phyloP scores from a whole-genome alignment of 2,888 invertebrate genomes.

The Drosophila longiperda region DNA sequence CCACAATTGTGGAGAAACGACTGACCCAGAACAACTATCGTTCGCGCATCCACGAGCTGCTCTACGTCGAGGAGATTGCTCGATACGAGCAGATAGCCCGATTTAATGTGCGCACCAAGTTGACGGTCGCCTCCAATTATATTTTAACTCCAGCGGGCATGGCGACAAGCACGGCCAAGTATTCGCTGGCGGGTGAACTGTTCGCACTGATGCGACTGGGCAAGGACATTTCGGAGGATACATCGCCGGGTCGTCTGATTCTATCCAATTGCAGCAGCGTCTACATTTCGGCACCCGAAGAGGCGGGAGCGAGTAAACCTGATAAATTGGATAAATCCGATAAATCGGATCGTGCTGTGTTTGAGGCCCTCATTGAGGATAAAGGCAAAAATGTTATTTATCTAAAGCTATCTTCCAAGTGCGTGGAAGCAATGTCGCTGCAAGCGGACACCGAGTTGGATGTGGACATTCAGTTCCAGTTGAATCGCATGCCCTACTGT shows the following conservation, averaged over 20 bases:
- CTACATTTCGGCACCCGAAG: conserved; percentile 86
- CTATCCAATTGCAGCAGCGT: conserved; percentile 91
- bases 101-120: conserved; percentile 88
- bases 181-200: conserved; percentile 90
- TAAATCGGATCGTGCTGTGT: conserved; percentile 86
- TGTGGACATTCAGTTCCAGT: conserved; percentile 92
- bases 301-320: conserved; percentile 31
- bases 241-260: conserved; percentile 91
- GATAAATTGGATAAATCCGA: conserved; percentile 59
- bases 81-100: conserved; percentile 89
- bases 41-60: conserved; percentile 90
- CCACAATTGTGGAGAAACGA: conserved; percentile 88
- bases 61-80: conserved; percentile 92
- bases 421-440: conserved; percentile 88
- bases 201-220: conserved; percentile 90
- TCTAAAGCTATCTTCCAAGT: conserved; percentile 88
- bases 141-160: conserved; percentile 89
- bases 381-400: conserved; percentile 92
- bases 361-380: conserved; percentile 91
- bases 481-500: conserved; percentile 92
- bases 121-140: conserved; percentile 89
- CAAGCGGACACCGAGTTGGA: conserved; percentile 88
- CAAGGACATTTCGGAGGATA: conserved; percentile 92
- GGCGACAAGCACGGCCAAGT: conserved; percentile 90
- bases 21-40: conserved; percentile 90